Conservation (phyloP, 2,888 invertebrate genomes). For the Drosophila lacicola region DNA sequence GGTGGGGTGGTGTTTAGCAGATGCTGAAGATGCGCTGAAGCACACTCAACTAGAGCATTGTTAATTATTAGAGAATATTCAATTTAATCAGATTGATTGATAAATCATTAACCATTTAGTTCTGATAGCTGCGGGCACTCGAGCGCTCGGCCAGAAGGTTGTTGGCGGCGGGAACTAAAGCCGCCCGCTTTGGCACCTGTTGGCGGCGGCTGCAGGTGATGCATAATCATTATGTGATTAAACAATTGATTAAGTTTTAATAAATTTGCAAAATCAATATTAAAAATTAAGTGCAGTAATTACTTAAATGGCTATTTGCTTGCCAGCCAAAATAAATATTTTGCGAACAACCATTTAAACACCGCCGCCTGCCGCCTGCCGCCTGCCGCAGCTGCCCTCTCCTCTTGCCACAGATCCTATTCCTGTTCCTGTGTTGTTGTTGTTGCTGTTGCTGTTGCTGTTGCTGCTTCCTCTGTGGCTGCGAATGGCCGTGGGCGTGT, state of each 20-base stretch:
- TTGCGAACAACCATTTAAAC: slow-evolving; percentile 72
- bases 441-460: slow-evolving; percentile 2
- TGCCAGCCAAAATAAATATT: slow-evolving; percentile 76
- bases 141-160: no score
- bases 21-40: no score
- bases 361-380: slow-evolving; percentile 14
- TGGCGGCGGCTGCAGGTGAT: slow-evolving; percentile 23
- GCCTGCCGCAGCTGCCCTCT: not conserved
- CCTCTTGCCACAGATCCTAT: slow-evolving; percentile 5
- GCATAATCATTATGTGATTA: slow-evolving; percentile 56
- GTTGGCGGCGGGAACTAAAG: not conserved
- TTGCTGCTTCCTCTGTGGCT: slow-evolving; percentile 21
- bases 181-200: slow-evolving; percentile 23
- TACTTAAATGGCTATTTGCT: slow-evolving; percentile 79
- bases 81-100: slow-evolving; percentile 6
- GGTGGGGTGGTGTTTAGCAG: no score
- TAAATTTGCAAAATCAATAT: slow-evolving; percentile 80
- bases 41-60: no score
- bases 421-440: slow-evolving; percentile 5
- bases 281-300: slow-evolving; percentile 79
- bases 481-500: slow-evolving; percentile 58
- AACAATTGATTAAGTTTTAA: slow-evolving; percentile 81
- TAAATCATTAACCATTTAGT: not conserved
- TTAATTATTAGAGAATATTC: no score
- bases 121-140: not conserved